phyloP scores from a whole-genome alignment of 2,113 vertebrate species.

The Sprattus sprattus region DNA sequence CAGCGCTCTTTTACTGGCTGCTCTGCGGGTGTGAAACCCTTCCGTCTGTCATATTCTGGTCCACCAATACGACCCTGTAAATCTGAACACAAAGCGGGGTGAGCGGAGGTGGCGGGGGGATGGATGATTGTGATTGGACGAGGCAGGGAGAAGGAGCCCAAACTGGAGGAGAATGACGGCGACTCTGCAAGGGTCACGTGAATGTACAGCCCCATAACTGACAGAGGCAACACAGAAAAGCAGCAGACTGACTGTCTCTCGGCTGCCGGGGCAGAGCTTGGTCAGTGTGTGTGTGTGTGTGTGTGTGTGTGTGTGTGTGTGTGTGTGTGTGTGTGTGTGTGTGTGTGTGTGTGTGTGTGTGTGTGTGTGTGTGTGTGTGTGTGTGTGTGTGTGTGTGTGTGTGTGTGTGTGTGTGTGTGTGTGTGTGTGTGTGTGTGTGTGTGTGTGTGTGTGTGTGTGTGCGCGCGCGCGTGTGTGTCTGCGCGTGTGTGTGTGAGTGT shows the following conservation, averaged over 20 bases:
- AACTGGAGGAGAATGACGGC: not conserved
- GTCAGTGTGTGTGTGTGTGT: not conserved
- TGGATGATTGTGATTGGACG: conserved; percentile 29
- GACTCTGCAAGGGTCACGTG: not conserved
- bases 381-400: not conserved
- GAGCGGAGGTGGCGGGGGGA: not conserved
- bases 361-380: not conserved
- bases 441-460: not conserved
- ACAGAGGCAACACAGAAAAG: not conserved
- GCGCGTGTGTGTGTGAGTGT: too few species aligned
- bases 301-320: too few species aligned
- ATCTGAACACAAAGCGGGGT: conserved; percentile 22
- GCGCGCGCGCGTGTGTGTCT: too few species aligned
- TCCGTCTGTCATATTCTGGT: conserved; percentile 42
- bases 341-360: not conserved
- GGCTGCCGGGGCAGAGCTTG: not conserved
- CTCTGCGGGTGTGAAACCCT: conserved; percentile 46
- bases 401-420: not conserved
- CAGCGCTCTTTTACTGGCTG: conserved; percentile 42
- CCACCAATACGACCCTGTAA: conserved; percentile 30
- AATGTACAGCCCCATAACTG: not conserved
- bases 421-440: not conserved
- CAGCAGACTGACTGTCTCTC: not conserved
- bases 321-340: not conserved
- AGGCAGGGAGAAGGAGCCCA: conserved; percentile 27